These are phyloP conservation scores for Scaeva pyrastri DNA, from an alignment of 2,888 invertebrate species.

Conservation along the genomic window DNA sequence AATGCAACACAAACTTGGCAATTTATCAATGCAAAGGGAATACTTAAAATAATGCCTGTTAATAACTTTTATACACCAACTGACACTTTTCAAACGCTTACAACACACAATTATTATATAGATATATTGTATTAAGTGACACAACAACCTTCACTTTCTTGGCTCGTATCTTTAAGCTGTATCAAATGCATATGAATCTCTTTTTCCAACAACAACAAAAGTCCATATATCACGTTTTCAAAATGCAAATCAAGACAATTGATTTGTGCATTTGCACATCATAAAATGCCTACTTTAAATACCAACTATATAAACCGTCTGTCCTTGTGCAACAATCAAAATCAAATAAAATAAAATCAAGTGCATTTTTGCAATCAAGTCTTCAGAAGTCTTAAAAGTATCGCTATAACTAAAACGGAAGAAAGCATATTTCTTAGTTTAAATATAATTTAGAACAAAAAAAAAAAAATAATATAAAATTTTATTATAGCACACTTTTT, in stretches of 20 bases:
- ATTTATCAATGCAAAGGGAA: background rate
- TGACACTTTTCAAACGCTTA: background rate
- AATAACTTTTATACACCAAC: no score
- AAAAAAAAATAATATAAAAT: background rate
- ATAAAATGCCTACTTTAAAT: constrained; percentile 10
- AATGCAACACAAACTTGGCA: background rate
- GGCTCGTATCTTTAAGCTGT: background rate
- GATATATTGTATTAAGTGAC: constrained; percentile 1
- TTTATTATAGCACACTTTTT: constrained; percentile 58
- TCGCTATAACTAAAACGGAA: background rate
- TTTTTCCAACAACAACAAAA: background rate
- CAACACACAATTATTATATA: background rate
- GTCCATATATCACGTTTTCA: constrained; percentile 14
- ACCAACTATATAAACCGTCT: constrained; percentile 10
- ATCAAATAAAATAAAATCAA: constrained; percentile 3
- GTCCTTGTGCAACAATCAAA: constrained; percentile 54
- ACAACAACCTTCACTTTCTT: constrained; percentile 11
- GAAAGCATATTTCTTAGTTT: constrained; percentile 6
- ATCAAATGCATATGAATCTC: background rate
- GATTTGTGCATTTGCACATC: constrained; percentile 26
- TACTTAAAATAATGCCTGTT: background rate
- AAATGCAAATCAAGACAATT: constrained; percentile 29
- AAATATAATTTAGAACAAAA: background rate
- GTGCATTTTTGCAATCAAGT: constrained; percentile 10
- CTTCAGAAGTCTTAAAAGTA: background rate